Evolutionary conservation across 2,797 vertebrate species (phyloP).

Genomic region (Cygnus olor): DNA sequence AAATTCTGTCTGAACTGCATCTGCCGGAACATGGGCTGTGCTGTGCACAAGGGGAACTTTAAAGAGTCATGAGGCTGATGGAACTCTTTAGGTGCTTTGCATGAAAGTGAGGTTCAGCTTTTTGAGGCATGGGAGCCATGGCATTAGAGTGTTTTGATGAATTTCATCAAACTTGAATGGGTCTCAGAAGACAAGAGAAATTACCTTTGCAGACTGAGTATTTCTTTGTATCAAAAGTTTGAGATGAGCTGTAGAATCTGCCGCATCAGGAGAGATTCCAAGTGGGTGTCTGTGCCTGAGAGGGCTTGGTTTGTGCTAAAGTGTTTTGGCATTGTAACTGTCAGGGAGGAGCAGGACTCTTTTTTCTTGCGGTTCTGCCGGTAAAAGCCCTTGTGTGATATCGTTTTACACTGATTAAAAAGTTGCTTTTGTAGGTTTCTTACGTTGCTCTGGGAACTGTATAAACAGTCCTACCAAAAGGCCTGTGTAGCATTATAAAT

Average conservation of each 20-base stretch:
- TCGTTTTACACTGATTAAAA: not conserved
- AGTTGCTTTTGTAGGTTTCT: not conserved
- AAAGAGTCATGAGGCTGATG: not conserved
- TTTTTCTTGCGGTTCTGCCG: not conserved
- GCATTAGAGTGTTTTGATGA: not conserved
- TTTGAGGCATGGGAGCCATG: conserved; percentile 13
- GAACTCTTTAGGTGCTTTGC: conserved; percentile 24
- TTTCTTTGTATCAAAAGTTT: not conserved
- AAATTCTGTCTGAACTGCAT: not conserved
- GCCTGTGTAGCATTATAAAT: not conserved
- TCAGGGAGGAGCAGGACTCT: not conserved
- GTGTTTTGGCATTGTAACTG: not conserved
- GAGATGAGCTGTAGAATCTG: not conserved
- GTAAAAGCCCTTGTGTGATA: not conserved
- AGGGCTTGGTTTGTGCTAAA: not conserved
- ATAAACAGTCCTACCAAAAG: not conserved
- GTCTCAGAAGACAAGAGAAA: conserved; percentile 12
- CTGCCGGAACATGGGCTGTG: not conserved
- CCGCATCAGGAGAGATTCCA: not conserved
- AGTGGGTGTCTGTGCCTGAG: not conserved
- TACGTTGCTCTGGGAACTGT: not conserved
- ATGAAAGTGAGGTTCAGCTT: conserved; percentile 5
- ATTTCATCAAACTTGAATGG: not conserved
- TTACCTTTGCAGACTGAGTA: not conserved
- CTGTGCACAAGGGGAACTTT: not conserved